Evolutionary conservation across 2,797 vertebrate species (phyloP), one percentile per base, ranked within the genome.

Genomic region (Linurgus olivaceus): DNA sequence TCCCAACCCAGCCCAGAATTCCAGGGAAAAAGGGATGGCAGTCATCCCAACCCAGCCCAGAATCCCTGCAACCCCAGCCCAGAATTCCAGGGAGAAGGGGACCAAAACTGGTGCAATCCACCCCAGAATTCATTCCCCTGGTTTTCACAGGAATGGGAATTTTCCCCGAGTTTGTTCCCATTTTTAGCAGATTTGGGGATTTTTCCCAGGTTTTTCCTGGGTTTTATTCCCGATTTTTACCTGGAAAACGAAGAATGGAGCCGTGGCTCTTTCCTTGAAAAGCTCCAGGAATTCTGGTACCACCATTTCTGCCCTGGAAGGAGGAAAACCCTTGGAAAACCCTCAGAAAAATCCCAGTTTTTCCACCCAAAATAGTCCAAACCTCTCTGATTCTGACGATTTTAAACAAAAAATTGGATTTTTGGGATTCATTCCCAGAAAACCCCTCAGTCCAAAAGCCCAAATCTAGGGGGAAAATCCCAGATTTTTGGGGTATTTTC

Each of bases 201-300:
- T 20, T 51, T 19, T 3, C 15, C 15, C 17, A 11, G 1, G 2
- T 33, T 55, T 31, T 38, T 38, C 11, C 7, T 5, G 0, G 10
- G 1, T 45, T 35, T 35, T 3, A 9, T 37, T 45, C 71, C 54
- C 1, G 0, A 1, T 12, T 80, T 44, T 94, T 97, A 98, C 99
- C 99, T 99, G 99, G 93, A 99, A 99, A 67, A 99, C 99, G 68
- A 99, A 99, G 98, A 99, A 99, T 0, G 99, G 99, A 23, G 99
- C 99, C 0, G 99, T 99, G 77, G 99, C 99, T 93, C 99, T 97
- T 93, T 99, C 99, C 96, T 97, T 99, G 92, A 99, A 99, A 18
- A 99, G 98, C 93, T 99, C 99, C 33, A 99, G 97, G 97, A 99
- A 99, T 96, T 99, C 99, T 0, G 99, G 99, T 86, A 99, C 99